These are phyloP conservation scores for Sprattus sprattus DNA, from an alignment of 2,113 vertebrate species.

Conservation along the genomic window DNA sequence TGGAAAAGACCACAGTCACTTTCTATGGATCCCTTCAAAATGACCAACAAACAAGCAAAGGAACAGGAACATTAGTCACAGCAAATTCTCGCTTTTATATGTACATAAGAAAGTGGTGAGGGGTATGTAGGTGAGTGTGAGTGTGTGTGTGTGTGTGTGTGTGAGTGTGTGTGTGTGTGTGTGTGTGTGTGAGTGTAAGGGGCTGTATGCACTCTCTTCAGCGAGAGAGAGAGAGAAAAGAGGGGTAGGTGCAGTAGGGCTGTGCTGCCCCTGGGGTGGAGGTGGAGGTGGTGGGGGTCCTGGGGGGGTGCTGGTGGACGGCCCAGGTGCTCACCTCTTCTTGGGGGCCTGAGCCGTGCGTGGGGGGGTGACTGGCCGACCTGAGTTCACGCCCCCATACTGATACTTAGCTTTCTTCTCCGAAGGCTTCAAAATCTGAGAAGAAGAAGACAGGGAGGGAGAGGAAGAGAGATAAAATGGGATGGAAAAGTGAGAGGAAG, in stretches of 20 bases:
- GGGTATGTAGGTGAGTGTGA: background rate
- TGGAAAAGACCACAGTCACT: conserved; percentile 47
- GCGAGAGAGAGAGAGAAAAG: background rate
- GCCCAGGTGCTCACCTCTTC: conserved; percentile 84
- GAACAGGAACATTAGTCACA: conserved; percentile 44
- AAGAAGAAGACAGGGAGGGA: background rate
- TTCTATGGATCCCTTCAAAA: conserved; percentile 54
- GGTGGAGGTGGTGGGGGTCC: no score
- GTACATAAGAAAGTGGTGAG: conserved; percentile 13
- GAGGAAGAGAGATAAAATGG: background rate
- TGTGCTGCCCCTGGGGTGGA: background rate
- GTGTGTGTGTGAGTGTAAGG: conserved; percentile 31
- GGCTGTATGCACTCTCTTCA: background rate
- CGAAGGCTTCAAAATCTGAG: conserved; percentile 90
- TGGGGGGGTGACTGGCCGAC: conserved; percentile 89
- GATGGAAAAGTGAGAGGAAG: background rate
- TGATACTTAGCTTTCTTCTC: conserved; percentile 97
- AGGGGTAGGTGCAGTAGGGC: background rate
- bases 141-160: background rate
- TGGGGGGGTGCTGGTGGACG: background rate
- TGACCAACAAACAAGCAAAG: conserved; percentile 58
- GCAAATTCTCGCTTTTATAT: conserved; percentile 51
- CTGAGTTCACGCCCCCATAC: conserved; percentile 90
- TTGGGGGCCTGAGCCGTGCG: conserved; percentile 91
- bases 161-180: conserved; percentile 49